Conservation (phyloP, 2,888 invertebrate genomes). For the Tiliacea citrago region DNA sequence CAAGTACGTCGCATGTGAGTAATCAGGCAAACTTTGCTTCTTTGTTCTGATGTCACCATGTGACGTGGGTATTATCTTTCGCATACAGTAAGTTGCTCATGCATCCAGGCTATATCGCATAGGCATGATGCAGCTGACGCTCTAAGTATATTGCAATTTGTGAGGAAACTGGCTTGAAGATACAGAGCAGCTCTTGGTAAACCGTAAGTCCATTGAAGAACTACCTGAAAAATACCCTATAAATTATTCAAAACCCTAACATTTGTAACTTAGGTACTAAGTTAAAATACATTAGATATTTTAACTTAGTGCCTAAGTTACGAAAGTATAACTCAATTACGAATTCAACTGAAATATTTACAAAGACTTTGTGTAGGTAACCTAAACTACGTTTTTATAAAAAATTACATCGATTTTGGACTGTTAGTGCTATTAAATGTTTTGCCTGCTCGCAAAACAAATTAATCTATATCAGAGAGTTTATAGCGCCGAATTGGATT, state of each 20-base stretch:
- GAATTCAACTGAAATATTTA: conserved; percentile 22
- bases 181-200: too few relatives aligned
- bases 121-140: background rate
- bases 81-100: background rate
- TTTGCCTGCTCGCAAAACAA: conserved; percentile 44
- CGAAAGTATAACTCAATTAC: conserved; percentile 1
- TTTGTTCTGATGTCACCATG: conserved; percentile 33
- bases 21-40: conserved; percentile 37
- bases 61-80: conserved; percentile 20
- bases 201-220: background rate
- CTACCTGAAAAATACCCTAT: background rate
- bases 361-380: background rate
- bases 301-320: background rate
- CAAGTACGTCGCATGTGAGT: conserved; percentile 8
- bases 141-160: background rate
- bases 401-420: conserved; percentile 22
- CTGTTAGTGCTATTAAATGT: conserved; percentile 32
- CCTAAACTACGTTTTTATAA: background rate
- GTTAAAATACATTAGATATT: too few relatives aligned
- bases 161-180: background rate
- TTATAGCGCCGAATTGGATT: conserved; percentile 73
- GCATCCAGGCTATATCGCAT: background rate
- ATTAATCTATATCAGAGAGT: conserved; percentile 64
- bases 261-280: too few relatives aligned
- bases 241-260: conserved; percentile 9